Conservation (phyloP, 2,113 vertebrate genomes). For the Etia nguti region DNA sequence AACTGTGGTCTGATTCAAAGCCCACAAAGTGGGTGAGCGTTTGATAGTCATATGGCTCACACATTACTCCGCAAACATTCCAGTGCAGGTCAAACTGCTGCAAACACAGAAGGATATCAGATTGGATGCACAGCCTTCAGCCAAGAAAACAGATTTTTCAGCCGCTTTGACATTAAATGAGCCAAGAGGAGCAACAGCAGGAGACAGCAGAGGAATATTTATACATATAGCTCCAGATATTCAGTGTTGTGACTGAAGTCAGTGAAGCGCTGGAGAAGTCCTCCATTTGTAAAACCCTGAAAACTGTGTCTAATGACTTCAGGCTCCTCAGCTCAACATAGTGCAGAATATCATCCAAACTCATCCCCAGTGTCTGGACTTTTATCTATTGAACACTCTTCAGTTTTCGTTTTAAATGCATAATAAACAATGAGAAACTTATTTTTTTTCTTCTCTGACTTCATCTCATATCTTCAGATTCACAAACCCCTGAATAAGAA, state of each 20-base stretch:
- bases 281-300: not conserved
- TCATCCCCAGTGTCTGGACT: not conserved
- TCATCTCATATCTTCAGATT: not conserved
- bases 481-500: not conserved
- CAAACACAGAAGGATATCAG: slow-evolving; percentile 40
- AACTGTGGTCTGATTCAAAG: slow-evolving; percentile 36
- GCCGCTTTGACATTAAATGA: slow-evolving; percentile 21
- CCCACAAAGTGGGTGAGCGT: slow-evolving; percentile 25
- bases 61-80: slow-evolving; percentile 49
- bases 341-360: not conserved
- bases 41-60: slow-evolving; percentile 54
- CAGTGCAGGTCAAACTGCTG: not conserved
- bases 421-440: not conserved
- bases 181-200: slow-evolving; percentile 2
- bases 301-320: not conserved
- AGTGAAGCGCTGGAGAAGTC: not conserved
- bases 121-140: slow-evolving; percentile 18
- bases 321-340: not conserved
- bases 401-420: not conserved
- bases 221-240: not conserved
- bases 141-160: slow-evolving; percentile 20
- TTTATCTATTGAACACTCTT: not conserved
- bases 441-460: not conserved
- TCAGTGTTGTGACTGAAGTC: slow-evolving; percentile 36
- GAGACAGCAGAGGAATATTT: not conserved